Conservation (phyloP, 2,113 vertebrate genomes). For the Crotalus helleri region DNA sequence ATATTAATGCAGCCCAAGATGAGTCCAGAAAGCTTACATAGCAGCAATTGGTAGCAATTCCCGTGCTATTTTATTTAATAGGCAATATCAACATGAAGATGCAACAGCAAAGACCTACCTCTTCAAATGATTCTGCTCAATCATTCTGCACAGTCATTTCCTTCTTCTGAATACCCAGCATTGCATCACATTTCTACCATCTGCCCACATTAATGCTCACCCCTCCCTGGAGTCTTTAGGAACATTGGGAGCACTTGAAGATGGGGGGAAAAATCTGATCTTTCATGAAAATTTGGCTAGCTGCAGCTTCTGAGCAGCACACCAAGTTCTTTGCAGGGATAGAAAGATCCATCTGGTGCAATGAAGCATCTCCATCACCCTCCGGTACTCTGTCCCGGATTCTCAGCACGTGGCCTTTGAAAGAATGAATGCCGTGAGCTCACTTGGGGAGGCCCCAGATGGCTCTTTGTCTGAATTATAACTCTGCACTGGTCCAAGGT, state of each 20-base stretch:
- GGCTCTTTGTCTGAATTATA: not conserved
- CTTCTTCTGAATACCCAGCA: not conserved
- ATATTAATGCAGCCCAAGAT: not conserved
- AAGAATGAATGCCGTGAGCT: not conserved
- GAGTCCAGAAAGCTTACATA: not conserved
- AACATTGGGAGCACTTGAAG: not conserved
- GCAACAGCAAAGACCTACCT: not conserved
- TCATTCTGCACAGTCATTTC: constrained; percentile 9
- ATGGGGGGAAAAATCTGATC: not conserved
- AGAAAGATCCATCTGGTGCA: not conserved
- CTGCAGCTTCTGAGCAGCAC: not conserved
- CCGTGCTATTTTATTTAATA: not conserved
- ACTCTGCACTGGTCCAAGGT: not conserved
- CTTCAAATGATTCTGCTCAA: not conserved
- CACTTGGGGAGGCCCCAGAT: not conserved
- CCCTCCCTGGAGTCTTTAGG: not conserved
- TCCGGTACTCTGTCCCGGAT: not conserved
- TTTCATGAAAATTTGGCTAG: not conserved
- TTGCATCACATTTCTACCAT: not conserved
- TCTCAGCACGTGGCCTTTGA: not conserved
- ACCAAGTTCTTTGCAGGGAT: not conserved
- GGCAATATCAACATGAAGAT: not conserved
- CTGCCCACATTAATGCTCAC: no score
- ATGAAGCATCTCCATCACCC: not conserved
- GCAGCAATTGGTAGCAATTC: not conserved